Evolutionary conservation across 2,888 invertebrate species (phyloP).

Genomic region (Pheosia gnoma): DNA sequence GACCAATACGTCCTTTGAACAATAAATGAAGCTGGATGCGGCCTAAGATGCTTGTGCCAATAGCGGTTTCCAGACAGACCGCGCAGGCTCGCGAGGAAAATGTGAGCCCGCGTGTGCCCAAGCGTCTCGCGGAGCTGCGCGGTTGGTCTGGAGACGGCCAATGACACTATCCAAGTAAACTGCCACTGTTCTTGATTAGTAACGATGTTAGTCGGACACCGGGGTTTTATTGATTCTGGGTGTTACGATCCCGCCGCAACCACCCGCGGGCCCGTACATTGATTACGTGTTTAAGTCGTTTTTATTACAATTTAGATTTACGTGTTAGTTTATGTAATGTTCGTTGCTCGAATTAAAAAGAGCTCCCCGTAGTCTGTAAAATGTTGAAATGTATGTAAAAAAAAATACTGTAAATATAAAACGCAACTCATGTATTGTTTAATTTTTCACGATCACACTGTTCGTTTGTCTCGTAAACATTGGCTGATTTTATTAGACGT

Average conservation of each 20-base stretch:
- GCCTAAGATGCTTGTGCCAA: conserved; percentile 33
- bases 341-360: conserved; percentile 84
- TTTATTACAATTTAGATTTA: conserved; percentile 83
- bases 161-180: conserved; percentile 68
- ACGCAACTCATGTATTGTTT: conserved; percentile 74
- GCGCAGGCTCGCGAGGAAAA: too few species aligned
- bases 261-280: conserved; percentile 71
- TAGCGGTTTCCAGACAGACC: too few species aligned
- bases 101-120: too few species aligned
- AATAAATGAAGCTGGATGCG: conserved; percentile 72
- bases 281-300: conserved; percentile 73
- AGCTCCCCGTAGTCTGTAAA: conserved; percentile 83
- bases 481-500: conserved; percentile 3
- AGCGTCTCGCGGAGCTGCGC: too few species aligned
- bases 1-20: conserved; percentile 75
- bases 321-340: conserved; percentile 84
- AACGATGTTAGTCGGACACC: conserved; percentile 58
- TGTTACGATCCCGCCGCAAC: conserved; percentile 61
- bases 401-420: conserved; percentile 82
- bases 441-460: conserved; percentile 61
- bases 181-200: conserved; percentile 71
- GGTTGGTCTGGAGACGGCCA: conserved; percentile 64
- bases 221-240: conserved; percentile 81
- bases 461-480: conserved; percentile 13
- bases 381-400: conserved; percentile 81